These are phyloP conservation scores for Cyprinus carpio DNA, from an alignment of 2,113 vertebrate species.

Conservation along the genomic window DNA sequence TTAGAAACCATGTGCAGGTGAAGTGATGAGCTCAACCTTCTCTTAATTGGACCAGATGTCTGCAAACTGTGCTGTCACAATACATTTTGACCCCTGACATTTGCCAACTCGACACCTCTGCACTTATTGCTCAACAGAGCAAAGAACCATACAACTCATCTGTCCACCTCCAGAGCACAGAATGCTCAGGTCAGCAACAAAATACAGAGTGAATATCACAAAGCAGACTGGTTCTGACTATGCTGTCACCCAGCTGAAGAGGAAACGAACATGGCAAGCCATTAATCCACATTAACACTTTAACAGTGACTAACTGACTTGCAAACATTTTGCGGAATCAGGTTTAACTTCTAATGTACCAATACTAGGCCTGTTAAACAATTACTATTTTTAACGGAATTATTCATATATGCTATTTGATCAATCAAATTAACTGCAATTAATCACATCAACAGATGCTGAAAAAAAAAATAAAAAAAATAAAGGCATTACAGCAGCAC, in stretches of 20 bases:
- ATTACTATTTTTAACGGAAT: background rate
- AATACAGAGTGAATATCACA: background rate
- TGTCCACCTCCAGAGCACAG: conserved; percentile 2
- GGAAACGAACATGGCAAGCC: background rate
- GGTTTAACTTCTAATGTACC: background rate
- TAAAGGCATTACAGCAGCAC: background rate
- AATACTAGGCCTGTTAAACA: background rate
- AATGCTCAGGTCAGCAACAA: conserved; percentile 16
- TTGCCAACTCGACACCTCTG: conserved; percentile 8
- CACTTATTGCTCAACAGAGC: conserved; percentile 14
- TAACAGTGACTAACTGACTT: background rate
- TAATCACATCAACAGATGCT: background rate
- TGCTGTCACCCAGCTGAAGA: background rate
- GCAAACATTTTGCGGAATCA: background rate
- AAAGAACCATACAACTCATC: conserved; percentile 9
- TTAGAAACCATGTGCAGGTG: conserved; percentile 29
- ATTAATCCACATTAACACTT: conserved; percentile 16
- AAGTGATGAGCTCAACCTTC: conserved; percentile 44
- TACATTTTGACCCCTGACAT: conserved; percentile 38
- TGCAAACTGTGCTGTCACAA: conserved; percentile 38
- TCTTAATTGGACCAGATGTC: conserved; percentile 44
- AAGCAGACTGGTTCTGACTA: conserved; percentile 3
- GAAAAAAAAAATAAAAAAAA: background rate
- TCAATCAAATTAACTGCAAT: background rate
- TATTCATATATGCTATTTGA: background rate